Evolutionary conservation across 2,113 vertebrate genomes (phyloP).

Genomic region (rat (Rattus norvegicus)): GRCr8 NC_086020.1:206956001-206956500

Average conservation of each 20-base stretch:
- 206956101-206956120: no score
- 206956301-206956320: background rate
- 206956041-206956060: no score
- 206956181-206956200: no score
- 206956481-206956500: background rate
- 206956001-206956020: no score
- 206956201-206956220: no score
- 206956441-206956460: background rate
- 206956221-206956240: background rate
- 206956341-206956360: background rate
- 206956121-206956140: no score
- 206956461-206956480: background rate
- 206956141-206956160: no score
- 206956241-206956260: background rate
- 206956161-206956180: no score
- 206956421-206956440: background rate
- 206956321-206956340: background rate
- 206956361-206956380: background rate
- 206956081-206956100: no score
- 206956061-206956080: no score
- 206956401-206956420: background rate
- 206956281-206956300: no score
- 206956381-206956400: background rate
- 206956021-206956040: no score
- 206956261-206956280: background rate